Evolutionary conservation across 2,797 vertebrate species (phyloP).

Genomic region (Meda fulgida): DNA sequence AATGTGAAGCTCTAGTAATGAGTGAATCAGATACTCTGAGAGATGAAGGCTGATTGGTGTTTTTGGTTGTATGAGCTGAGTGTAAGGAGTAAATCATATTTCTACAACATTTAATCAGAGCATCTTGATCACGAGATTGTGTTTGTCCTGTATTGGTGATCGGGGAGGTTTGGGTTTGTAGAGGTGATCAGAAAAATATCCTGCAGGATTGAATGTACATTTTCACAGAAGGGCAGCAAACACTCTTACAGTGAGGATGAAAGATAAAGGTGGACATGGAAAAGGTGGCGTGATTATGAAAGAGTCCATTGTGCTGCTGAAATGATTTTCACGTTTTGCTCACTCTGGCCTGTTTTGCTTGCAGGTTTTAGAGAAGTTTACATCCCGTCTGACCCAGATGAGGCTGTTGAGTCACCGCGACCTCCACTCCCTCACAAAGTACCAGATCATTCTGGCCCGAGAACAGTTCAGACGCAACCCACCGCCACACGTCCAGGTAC

Average conservation of each 20-base stretch:
- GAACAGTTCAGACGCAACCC: slow-evolving; percentile 95
- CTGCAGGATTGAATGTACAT: neutral
- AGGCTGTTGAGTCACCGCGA: slow-evolving; percentile 82
- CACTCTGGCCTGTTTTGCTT: slow-evolving; percentile 28
- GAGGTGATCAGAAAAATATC: neutral
- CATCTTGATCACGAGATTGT: neutral
- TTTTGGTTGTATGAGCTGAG: too few relatives aligned
- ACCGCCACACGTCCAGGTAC: slow-evolving; percentile 78
- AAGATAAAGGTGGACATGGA: neutral
- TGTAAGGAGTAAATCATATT: neutral
- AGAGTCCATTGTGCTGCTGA: neutral
- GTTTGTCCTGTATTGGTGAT: neutral
- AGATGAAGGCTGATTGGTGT: too few relatives aligned
- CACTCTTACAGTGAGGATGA: neutral
- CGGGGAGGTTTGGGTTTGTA: neutral
- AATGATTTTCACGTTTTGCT: neutral
- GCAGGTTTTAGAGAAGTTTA: slow-evolving; percentile 89
- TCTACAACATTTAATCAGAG: neutral
- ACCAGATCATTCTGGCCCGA: slow-evolving; percentile 91
- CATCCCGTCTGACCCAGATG: slow-evolving; percentile 83
- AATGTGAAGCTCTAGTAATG: too few relatives aligned
- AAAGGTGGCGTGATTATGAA: neutral
- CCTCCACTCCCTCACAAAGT: slow-evolving; percentile 87
- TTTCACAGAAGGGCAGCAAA: neutral
- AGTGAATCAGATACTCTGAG: too few relatives aligned